These are phyloP conservation scores for Psococerastis gibbosa DNA, from an alignment of 2,888 invertebrate genomes.

Conservation along the genomic window DNA sequence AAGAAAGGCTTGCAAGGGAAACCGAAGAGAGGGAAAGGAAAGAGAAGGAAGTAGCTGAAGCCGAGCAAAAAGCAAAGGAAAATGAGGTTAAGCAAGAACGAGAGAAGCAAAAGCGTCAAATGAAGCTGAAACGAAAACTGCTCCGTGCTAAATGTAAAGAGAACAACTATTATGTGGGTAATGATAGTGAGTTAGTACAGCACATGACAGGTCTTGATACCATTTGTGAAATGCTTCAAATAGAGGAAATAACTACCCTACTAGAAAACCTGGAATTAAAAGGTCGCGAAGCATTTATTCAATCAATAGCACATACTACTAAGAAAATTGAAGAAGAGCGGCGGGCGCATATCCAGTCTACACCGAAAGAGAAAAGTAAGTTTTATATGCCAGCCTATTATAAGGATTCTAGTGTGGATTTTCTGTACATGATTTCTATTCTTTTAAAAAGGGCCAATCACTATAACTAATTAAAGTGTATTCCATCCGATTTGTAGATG, in stretches of 20 bases:
- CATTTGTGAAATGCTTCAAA: conserved; percentile 62
- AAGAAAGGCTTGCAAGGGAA: conserved; percentile 54
- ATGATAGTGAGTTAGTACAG: conserved; percentile 50
- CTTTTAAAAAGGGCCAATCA: too few species aligned
- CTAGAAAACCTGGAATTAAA: conserved; percentile 31
- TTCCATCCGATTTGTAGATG: too few species aligned
- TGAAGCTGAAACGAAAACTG: conserved; percentile 72
- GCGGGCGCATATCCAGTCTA: conserved; percentile 27
- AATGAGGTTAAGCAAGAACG: conserved; percentile 70
- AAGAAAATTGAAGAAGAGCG: conserved; percentile 60
- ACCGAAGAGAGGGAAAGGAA: conserved; percentile 35
- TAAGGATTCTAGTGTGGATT: too few species aligned
- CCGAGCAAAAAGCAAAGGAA: conserved; percentile 60
- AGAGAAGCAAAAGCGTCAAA: conserved; percentile 56
- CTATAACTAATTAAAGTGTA: too few species aligned
- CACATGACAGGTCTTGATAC: conserved; percentile 87
- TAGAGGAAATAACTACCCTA: conserved; percentile 52
- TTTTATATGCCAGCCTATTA: too few species aligned
- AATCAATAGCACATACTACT: conserved; percentile 50
- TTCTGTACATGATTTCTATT: too few species aligned
- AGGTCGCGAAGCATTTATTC: conserved; percentile 45
- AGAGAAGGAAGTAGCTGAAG: conserved; percentile 59
- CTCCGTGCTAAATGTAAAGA: conserved; percentile 61
- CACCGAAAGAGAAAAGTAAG: conserved; percentile 16
- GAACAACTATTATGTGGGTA: conserved; percentile 54